Evolutionary conservation across 2,113 vertebrate species (phyloP).

Genomic region (Albula glossodonta): DNA sequence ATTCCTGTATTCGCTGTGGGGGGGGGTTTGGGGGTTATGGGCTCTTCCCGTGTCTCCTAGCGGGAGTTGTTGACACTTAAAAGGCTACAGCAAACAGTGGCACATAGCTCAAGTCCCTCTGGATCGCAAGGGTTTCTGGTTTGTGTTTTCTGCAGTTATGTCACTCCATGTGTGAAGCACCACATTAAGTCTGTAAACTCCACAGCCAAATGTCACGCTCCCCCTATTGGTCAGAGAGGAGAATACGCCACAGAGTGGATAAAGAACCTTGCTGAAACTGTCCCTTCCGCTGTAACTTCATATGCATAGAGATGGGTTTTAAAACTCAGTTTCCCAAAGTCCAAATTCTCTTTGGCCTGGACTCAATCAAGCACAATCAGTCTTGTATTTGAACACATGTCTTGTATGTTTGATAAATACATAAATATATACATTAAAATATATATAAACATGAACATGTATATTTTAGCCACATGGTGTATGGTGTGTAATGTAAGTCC

Average conservation of each 20-base stretch:
- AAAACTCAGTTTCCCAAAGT: no score
- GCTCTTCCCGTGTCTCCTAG: not conserved
- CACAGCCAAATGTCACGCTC: not conserved
- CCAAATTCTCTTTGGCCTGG: no score
- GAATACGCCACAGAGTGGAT: not conserved
- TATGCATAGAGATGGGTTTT: no score
- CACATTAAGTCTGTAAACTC: not conserved
- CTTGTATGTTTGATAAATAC: no score
- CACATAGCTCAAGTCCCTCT: not conserved
- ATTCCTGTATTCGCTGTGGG: not conserved
- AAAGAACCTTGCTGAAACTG: not conserved
- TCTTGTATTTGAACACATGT: no score
- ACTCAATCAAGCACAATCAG: no score
- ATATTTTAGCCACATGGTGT: no score
- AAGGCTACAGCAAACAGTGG: not conserved
- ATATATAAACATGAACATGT: no score
- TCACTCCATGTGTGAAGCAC: not conserved
- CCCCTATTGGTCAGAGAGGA: not conserved
- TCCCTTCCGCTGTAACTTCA: no score
- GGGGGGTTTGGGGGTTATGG: no score
- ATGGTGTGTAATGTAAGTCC: no score
- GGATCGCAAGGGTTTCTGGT: not conserved
- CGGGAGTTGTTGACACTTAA: not conserved
- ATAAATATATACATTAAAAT: no score
- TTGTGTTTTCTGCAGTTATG: not conserved